Conservation (phyloP, 2,888 invertebrate species). For the Dryobota labecula region DNA sequence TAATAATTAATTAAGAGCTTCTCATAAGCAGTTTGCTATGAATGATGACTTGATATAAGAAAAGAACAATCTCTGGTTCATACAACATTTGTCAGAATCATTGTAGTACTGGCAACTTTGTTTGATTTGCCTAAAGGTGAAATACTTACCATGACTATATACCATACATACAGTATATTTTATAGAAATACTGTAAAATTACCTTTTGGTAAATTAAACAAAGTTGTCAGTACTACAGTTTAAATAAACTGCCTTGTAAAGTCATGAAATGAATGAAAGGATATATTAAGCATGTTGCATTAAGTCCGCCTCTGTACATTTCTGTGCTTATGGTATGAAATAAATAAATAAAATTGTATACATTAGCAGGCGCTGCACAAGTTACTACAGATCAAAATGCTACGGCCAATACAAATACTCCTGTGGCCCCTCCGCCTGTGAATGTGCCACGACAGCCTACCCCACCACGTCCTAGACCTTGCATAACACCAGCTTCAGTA, state of each 20-base stretch:
- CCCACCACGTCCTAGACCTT: conserved; percentile 85
- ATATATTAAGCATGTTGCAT: too few species aligned
- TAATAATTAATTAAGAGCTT: neutral
- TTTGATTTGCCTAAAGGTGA: too few species aligned
- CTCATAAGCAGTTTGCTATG: neutral
- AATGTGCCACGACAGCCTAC: conserved; percentile 78
- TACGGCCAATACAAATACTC: conserved; percentile 45
- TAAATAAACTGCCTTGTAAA: neutral
- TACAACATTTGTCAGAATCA: too few species aligned
- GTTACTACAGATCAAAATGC: conserved; percentile 51
- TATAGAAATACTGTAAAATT: too few species aligned
- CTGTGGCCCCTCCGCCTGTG: conserved; percentile 56
- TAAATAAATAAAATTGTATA: neutral
- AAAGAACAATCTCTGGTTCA: too few species aligned
- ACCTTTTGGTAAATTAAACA: neutral
- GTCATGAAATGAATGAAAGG: too few species aligned
- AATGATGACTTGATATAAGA: neutral
- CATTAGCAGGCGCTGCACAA: conserved; percentile 58
- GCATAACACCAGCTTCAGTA: conserved; percentile 87
- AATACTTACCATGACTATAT: too few species aligned
- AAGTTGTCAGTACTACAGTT: neutral
- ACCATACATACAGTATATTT: too few species aligned
- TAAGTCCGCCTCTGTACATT: too few species aligned
- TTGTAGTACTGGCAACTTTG: too few species aligned
- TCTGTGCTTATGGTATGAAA: too few species aligned